A percentile compares a stretch with the other conserved stretches of the same genome.
Evolutionary conservation across 2,797 vertebrate species (phyloP).

Genomic region (Muscicapa striata): DNA sequence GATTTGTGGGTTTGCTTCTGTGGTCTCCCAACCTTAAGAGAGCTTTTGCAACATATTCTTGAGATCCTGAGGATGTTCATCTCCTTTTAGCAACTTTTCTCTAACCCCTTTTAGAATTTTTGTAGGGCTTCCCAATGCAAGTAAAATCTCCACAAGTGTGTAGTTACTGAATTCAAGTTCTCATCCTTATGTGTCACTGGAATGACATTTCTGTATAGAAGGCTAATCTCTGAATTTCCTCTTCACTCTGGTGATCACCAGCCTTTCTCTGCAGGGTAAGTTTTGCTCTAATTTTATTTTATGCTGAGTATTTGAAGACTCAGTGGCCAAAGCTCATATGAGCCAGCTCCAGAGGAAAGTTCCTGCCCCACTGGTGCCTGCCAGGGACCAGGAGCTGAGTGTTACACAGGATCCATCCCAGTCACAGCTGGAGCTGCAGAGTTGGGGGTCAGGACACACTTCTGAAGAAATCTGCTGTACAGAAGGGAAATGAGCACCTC

Average conservation of each 20-base stretch:
- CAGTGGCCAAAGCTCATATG: rapidly evolving
- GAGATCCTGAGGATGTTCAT: not conserved
- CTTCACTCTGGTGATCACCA: not conserved
- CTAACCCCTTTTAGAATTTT: not conserved
- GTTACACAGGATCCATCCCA: not conserved
- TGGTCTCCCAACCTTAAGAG: not conserved
- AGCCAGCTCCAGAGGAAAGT: not conserved
- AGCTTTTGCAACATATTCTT: not conserved
- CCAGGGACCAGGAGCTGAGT: not conserved
- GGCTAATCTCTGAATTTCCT: not conserved
- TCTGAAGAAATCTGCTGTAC: not conserved
- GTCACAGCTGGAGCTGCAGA: not conserved
- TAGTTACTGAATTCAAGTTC: not conserved
- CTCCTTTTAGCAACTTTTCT: not conserved
- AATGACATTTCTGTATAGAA: not conserved
- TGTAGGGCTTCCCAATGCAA: not conserved
- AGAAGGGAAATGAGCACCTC: not conserved
- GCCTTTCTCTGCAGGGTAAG: not conserved
- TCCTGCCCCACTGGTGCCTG: not conserved
- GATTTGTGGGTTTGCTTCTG: not conserved
- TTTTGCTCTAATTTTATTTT: not conserved
- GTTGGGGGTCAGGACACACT: rapidly evolving
- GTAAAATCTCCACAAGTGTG: not conserved
- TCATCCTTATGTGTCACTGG: not conserved
- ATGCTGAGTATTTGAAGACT: not conserved